phyloP scores from a whole-genome alignment of 2,888 invertebrate species.

The Tachina lurida region DNA sequence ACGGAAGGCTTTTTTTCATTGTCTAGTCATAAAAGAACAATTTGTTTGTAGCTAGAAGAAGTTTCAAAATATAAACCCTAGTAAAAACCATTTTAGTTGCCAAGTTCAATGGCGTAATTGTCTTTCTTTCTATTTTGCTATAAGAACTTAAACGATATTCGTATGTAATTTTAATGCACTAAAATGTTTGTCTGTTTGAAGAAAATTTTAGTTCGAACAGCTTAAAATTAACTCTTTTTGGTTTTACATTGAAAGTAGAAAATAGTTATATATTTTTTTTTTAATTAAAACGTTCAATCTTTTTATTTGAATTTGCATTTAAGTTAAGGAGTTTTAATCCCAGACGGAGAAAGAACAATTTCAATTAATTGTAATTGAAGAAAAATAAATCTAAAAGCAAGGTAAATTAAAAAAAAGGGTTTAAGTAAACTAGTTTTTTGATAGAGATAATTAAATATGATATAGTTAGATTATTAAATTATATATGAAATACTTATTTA shows the following conservation, averaged over 20 bases:
- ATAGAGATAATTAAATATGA: no score
- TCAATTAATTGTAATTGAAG: no score
- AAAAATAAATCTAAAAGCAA: no score
- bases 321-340: neutral
- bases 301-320: neutral
- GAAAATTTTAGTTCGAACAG: constrained; percentile 12
- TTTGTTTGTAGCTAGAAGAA: constrained; percentile 5
- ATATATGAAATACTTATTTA: no score
- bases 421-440: no score
- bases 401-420: no score
- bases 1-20: neutral
- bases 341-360: no score
- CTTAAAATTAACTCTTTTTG: constrained; percentile 47
- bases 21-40: constrained; percentile 2
- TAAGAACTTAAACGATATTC: constrained; percentile 40
- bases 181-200: constrained; percentile 25
- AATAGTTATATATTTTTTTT: neutral
- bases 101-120: constrained; percentile 32
- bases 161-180: constrained; percentile 25
- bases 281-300: neutral
- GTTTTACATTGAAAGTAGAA: neutral
- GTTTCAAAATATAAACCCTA: constrained; percentile 25
- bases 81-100: constrained; percentile 31
- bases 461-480: no score
- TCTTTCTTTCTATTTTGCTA: neutral